Evolutionary conservation across 1,140 invertebrate genomes (phyloP).

Genomic region (Mamestra configurata): DNA sequence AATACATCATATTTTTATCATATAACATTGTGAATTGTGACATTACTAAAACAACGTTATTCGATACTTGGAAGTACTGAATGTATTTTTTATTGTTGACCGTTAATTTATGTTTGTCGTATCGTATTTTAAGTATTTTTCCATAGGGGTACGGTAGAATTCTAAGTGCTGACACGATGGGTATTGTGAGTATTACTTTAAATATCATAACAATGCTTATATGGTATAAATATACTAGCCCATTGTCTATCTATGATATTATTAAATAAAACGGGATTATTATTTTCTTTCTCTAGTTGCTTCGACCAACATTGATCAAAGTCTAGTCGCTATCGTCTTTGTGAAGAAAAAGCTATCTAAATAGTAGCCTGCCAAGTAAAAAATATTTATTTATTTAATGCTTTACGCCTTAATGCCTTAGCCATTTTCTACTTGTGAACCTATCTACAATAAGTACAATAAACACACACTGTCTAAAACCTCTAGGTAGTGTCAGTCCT

Average conservation of each 20-base stretch:
- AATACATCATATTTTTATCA: conserved; percentile 45
- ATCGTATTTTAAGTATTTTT: conserved; percentile 30
- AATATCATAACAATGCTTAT: conserved; percentile 6
- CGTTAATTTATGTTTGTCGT: conserved; percentile 22
- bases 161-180: neutral
- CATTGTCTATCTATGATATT: neutral
- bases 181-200: neutral
- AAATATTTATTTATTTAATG: too few species aligned
- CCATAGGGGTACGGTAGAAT: conserved; percentile 1
- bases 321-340: neutral
- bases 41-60: conserved; percentile 21
- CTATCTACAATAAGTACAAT: too few species aligned
- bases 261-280: neutral
- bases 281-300: too few species aligned
- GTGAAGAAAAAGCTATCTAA: too few species aligned
- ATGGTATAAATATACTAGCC: neutral
- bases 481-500: too few species aligned
- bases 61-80: conserved; percentile 36
- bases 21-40: conserved; percentile 36
- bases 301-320: neutral
- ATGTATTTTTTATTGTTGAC: conserved; percentile 32
- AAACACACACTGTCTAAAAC: too few species aligned
- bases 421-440: too few species aligned
- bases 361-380: too few species aligned
- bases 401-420: too few species aligned